Base-by-base conservation (phyloP, 2,888 invertebrate genomes). In the Phorcus lineatus region DNA sequence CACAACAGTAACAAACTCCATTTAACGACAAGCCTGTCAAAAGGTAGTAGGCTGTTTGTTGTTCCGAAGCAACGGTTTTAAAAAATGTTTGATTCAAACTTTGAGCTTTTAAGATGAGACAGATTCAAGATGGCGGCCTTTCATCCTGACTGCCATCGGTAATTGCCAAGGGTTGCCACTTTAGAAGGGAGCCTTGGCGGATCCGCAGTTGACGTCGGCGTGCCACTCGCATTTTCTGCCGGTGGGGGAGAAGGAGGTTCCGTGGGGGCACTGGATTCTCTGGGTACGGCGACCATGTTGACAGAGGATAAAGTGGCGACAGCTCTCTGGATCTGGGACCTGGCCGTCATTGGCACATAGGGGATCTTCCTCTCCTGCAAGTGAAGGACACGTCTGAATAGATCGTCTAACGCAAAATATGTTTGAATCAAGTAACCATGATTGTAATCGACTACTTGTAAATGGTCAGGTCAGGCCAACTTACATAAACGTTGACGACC, bases 141-240 rank as follows among this genome's bases (percentile, higher is more conserved):
- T 70, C 40, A 70, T n/a, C 31, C 11, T 31, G 40, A 70, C 36
- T 36, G 70, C 70, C 70, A 70, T 47, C 13, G 47, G 47, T 47
- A 47, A 47, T 13, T 47, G 36, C 40, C 70, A 70, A 70, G 31
- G 36, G 36, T 40, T 13, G n/a, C 70, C 16, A n/a, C n/a, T 16
- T 62, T 62, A 70, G 70, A 70, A 70, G 36, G 70, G 70, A 19
- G 19, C 11, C 40, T 70, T 70, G 19, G 40, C 70, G 67, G 55
- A 53, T 17, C 77, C 82, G 76, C 86, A 86, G 62, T 81, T 66
- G 9, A 85, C 84, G n/a, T 85, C 82, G 17, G 81, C 74, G 24
- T 82, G 77, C 87, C 87, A 87, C 66, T 87, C 87, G 54, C 87
- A 87, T 70, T 84, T 70, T 16, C 78, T 80, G 24, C 77, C 81